A percentile compares a stretch with the other conserved stretches of the same genome.
These are phyloP conservation scores for Drosophila cardini DNA, from an alignment of 1,140 invertebrate species.

Conservation along the genomic window DNA sequence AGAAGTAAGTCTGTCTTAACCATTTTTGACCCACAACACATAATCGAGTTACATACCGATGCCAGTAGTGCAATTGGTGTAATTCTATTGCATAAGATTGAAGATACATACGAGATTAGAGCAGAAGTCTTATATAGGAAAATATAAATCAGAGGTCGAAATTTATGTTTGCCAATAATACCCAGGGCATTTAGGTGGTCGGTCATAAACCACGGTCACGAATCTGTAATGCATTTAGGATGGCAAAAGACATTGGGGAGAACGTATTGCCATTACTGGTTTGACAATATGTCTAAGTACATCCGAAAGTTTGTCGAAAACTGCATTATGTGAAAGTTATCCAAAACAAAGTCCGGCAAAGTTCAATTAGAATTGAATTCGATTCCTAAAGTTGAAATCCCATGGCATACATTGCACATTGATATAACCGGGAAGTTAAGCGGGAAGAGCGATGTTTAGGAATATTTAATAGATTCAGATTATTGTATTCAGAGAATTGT, in stretches of 20 bases:
- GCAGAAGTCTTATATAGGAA: neutral
- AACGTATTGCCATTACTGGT: neutral
- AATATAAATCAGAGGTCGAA: neutral
- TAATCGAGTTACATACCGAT: no score
- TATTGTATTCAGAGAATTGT: neutral
- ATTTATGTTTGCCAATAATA: neutral
- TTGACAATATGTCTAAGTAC: no score
- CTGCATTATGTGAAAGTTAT: neutral
- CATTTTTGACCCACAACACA: no score
- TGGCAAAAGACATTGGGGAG: constrained; percentile 7
- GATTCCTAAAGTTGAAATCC: neutral
- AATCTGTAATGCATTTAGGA: constrained; percentile 4
- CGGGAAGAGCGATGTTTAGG: no score
- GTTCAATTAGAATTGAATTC: neutral
- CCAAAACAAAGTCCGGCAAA: neutral
- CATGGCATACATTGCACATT: neutral
- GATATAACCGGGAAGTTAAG: neutral
- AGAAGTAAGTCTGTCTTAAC: no score
- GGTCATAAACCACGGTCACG: neutral
- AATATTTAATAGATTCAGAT: neutral
- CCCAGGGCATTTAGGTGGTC: constrained; percentile 3
- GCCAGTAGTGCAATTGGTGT: no score
- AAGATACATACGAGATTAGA: neutral
- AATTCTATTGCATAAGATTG: no score
- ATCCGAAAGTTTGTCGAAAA: neutral